Evolutionary conservation across 2,113 vertebrate genomes (phyloP), one percentile per base, ranked within the genome.

Genomic region (Callopanchax toddi): DNA sequence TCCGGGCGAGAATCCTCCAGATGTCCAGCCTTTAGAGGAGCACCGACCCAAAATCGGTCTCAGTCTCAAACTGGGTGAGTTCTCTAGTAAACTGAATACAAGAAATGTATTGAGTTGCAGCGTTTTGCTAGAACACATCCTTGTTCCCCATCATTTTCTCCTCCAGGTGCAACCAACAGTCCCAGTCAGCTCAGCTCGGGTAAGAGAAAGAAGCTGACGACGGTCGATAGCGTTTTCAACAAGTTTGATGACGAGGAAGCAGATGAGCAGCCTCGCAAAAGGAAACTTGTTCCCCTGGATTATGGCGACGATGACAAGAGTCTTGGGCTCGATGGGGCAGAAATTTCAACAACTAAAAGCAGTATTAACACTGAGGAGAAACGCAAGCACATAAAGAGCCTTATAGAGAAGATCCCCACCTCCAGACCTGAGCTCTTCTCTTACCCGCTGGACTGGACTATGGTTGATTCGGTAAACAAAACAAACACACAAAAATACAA

Each of bases 361-460:
- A 80, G 54, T 22, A 93, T 94, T 44, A 98, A 98, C 89, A 96
- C 96, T 0, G 97, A 99, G 89, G 97, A 99, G 89, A 99, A 99
- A 76, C 96, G 97, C 37, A 98, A 98, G 83, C 96, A 99, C 84
- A 98, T 99, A 67, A 97, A 98, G 83, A 99, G 95, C 87, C 95
- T 99, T 0, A 99, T 99, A 51, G 97, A 99, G 89, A 99, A 99
- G 92, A 99, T 99, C 45, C 97, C 97, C 43, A 99, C 97, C 2
- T 96, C 95, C 70, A 95, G 98, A 85, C 96, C 97, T 0, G 97
- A 99, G 87, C 95, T 99, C 54, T 99, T 99, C 89, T 94, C 95
- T 60, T 99, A 99, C 92, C 95, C 96, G 17, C 90, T 99, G 53
- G 97, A 99, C 87, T 99, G 97, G 97, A 89, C 96, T 40, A 98